Percentiles rank a stretch among this genome's conserved stretches.
These are phyloP conservation scores for Bruchidius siliquastri DNA, from an alignment of 2,888 invertebrate species.

Conservation along the genomic window DNA sequence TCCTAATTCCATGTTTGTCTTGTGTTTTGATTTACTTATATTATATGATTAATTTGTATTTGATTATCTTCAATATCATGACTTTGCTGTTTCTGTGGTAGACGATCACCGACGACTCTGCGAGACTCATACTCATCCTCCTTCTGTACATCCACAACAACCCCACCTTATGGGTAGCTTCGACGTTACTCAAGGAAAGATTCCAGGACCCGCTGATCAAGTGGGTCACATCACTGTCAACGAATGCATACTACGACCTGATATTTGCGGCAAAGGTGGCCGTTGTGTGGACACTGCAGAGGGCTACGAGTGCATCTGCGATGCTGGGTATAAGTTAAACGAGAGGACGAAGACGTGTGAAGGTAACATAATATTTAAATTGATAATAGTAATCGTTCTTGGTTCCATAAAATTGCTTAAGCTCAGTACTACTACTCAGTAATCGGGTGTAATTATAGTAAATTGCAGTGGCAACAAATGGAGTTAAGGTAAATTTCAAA, in stretches of 20 bases:
- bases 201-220: conserved; percentile 17
- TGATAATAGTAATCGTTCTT: conserved; percentile 6
- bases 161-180: not conserved
- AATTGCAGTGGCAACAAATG: too few species aligned
- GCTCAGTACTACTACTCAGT: too few species aligned
- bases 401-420: too few species aligned
- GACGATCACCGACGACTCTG: conserved; percentile 45
- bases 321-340: conserved; percentile 58
- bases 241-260: conserved; percentile 71
- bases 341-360: conserved; percentile 51
- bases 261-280: conserved; percentile 73
- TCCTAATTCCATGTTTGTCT: too few species aligned
- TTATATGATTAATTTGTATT: too few species aligned
- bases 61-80: too few species aligned
- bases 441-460: too few species aligned
- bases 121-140: conserved; percentile 23
- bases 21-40: not conserved
- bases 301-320: conserved; percentile 76
- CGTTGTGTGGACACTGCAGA: conserved; percentile 68
- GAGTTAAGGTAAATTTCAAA: too few species aligned
- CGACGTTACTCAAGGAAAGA: conserved; percentile 13
- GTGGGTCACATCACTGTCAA: conserved; percentile 51
- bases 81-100: conserved; percentile 14
- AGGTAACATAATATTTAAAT: conserved; percentile 39
- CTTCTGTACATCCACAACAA: conserved; percentile 9